These are phyloP conservation scores for Probaryconus sp. DNA, from an alignment of 1,140 invertebrate species.

Conservation along the genomic window DNA sequence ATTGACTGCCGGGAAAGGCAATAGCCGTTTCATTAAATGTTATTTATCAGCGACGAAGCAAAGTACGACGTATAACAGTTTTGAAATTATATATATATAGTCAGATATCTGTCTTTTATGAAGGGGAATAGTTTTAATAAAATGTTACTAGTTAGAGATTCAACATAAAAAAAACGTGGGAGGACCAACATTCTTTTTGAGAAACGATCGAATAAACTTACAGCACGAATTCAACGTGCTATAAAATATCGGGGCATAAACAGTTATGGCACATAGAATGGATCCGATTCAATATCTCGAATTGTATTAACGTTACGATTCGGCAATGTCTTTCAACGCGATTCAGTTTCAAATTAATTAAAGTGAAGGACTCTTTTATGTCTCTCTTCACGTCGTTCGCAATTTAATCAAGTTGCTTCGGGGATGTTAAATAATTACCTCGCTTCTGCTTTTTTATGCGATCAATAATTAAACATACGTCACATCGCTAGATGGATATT, in stretches of 20 bases:
- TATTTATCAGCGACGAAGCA: slow-evolving; percentile 7
- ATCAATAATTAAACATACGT: slow-evolving; percentile 41
- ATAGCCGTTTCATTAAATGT: slow-evolving; percentile 30
- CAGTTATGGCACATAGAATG: slow-evolving; percentile 47
- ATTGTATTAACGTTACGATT: slow-evolving; percentile 60
- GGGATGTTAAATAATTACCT: slow-evolving; percentile 64
- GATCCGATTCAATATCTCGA: slow-evolving; percentile 55
- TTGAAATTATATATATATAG: not conserved
- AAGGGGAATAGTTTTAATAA: too few relatives aligned
- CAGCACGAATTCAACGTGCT: slow-evolving; percentile 17
- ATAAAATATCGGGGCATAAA: slow-evolving; percentile 40
- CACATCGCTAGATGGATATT: not conserved
- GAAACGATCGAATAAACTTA: slow-evolving; percentile 1
- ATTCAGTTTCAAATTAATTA: slow-evolving; percentile 65
- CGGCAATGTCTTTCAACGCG: slow-evolving; percentile 52
- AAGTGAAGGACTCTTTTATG: slow-evolving; percentile 60
- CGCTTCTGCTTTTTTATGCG: slow-evolving; percentile 58
- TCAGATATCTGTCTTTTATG: too few relatives aligned
- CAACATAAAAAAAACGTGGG: not conserved
- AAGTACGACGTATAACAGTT: not conserved
- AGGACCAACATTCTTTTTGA: not conserved
- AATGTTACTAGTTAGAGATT: too few relatives aligned
- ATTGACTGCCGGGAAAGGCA: slow-evolving; percentile 41
- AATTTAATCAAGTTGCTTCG: slow-evolving; percentile 64
- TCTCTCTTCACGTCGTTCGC: slow-evolving; percentile 48